phyloP scores from a whole-genome alignment of 2,113 vertebrate species.

The Pseudorectes ferrugineus region DNA sequence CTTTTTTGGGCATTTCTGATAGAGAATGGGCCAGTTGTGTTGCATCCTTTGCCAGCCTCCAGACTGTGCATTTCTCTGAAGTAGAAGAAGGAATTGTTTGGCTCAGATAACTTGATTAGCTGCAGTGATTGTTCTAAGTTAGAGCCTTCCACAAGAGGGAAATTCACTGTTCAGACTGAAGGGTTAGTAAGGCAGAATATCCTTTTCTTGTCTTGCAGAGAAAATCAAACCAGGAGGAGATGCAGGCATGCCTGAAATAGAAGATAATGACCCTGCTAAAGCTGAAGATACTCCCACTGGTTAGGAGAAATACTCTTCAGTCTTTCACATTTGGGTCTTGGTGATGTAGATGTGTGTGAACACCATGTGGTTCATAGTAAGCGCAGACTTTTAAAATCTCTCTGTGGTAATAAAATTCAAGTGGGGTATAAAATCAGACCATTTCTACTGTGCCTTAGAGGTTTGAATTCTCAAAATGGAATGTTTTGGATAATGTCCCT shows the following conservation, averaged over 20 bases:
- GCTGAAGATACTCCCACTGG: conserved; percentile 83
- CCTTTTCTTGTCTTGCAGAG: conserved; percentile 70
- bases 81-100: not conserved
- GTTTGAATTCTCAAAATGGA: not conserved
- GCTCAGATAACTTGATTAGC: not conserved
- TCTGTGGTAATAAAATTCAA: not conserved
- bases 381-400: not conserved
- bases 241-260: conserved; percentile 97
- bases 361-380: not conserved
- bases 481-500: not conserved
- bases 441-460: not conserved
- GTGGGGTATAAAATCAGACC: not conserved
- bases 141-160: not conserved
- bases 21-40: not conserved
- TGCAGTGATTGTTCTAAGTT: not conserved
- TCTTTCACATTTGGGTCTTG: not conserved
- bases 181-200: not conserved
- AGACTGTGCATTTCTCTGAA: not conserved
- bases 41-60: not conserved
- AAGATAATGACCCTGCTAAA: conserved; percentile 92
- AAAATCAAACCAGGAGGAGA: conserved; percentile 86
- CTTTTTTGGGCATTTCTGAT: not conserved
- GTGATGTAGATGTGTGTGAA: not conserved
- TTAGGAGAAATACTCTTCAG: conserved; percentile 56
- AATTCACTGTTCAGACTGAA: not conserved